Conservation (phyloP, 2,888 invertebrate genomes). For the Zaprionus bogoriensis region DNA sequence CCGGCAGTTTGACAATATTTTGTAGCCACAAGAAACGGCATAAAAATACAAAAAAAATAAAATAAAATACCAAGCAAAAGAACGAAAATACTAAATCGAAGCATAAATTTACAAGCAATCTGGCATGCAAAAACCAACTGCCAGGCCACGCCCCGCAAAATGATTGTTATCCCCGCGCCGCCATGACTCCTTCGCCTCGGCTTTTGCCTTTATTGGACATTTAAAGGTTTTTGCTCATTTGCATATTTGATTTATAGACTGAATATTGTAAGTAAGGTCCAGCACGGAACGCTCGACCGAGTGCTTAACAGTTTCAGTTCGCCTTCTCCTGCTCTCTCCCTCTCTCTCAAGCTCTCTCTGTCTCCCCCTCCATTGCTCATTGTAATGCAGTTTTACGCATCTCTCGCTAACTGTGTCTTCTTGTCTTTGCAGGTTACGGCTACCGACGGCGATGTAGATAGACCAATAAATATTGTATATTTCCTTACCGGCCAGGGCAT, state of each 20-base stretch:
- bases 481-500: slow-evolving; percentile 98
- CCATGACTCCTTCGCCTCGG: neutral
- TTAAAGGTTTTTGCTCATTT: slow-evolving; percentile 74
- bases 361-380: slow-evolving; percentile 10
- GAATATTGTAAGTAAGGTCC: slow-evolving; percentile 67
- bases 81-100: slow-evolving; percentile 62
- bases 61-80: slow-evolving; percentile 14
- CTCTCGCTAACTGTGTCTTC: slow-evolving; percentile 7
- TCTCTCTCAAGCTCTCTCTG: too few species aligned
- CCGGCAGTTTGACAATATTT: slow-evolving; percentile 38
- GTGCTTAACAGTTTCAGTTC: slow-evolving; percentile 35
- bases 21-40: slow-evolving; percentile 18
- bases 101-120: slow-evolving; percentile 76
- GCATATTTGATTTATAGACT: slow-evolving; percentile 76
- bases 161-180: neutral
- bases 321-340: neutral
- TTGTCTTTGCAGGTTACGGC: slow-evolving; percentile 91
- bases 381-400: slow-evolving; percentile 39
- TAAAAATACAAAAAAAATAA: slow-evolving; percentile 25
- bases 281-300: slow-evolving; percentile 29
- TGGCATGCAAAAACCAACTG: slow-evolving; percentile 32
- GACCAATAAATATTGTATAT: slow-evolving; percentile 97
- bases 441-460: slow-evolving; percentile 97
- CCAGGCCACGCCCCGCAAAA: slow-evolving; percentile 1
- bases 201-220: slow-evolving; percentile 70